Base-by-base conservation (phyloP, 2,888 invertebrate species). In the Sesia bembeciformis region DNA sequence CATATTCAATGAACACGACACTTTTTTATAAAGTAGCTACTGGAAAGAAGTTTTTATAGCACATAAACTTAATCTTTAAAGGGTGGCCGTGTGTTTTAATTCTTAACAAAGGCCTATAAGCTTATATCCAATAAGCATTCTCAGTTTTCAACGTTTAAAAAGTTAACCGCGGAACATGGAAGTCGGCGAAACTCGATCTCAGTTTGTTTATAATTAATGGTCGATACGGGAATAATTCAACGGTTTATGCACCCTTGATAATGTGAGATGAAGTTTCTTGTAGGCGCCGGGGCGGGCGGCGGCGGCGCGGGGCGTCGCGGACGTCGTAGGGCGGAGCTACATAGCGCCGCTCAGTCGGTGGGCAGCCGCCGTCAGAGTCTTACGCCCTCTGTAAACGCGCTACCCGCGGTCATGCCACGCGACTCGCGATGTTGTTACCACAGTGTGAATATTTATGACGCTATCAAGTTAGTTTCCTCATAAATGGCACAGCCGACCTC, bases 211-310 rank as follows among this genome's bases (percentile, higher is more conserved):
- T 82, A 23, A 23, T 23, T 41, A 38, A 78, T 74, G 76, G 75
- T 70, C 76, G 78, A 83, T 83, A 81, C 73, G 81, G 78, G 81
- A 79, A 80, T 83, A 82, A 85, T 84, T 82, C 77, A 74, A 77
- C 76, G 81, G 84, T 78, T 81, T 83, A 83, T 85, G 83, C 83
- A 84, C 85, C 84, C 86, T 81, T 80, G 78, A 83, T 84, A 84
- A 81, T 84, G 81, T 75, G 84, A 83, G 84, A 84, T 81, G 81
- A 85, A 86, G 85, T 89, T 88, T 83, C 82, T 81, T 83, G 52
- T 74, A 79, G 81, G 80, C 81, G 83, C 67, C 79, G 78, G 78
- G 68, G 76, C 75, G 79, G 57, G 52, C 54, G 53, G 65, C 67
- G 68, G 76, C 62, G 69, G 78, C 68, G 80, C 75, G 76, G 77